Evolutionary conservation across 2,888 invertebrate genomes (phyloP), one percentile per base, ranked within the genome.

Genomic region (Diadromus collaris): DNA sequence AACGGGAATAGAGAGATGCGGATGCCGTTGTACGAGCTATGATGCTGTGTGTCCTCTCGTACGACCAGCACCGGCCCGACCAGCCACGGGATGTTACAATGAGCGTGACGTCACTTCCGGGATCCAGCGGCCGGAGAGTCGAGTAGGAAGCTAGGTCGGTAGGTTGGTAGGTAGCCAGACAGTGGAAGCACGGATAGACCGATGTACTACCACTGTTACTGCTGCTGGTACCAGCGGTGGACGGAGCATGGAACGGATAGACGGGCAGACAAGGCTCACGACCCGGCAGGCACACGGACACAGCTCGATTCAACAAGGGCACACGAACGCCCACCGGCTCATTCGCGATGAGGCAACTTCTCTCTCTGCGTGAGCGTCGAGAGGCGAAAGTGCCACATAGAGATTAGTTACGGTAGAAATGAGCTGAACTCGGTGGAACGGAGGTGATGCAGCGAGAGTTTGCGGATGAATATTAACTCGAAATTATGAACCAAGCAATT

Each of bases 71-170:
- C 68, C 61, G 54, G 72, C 48, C 69, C 61, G 34, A 64, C 73
- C 67, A 79, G 76, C 69, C 74, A 85, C 86, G 87, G 88, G 87
- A 88, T 86, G 89, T 89, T 88, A 88, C 87, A 87, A 88, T 85
- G 86, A 86, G 85, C 82, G 83, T 89, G 89, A 89, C 87, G 87
- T 89, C 89, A 90, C 85, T 87, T 89, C 89, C 88, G 87, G 87
- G 85, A 86, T 86, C 81, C 85, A 83, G 83, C 70, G 67, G 68
- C 76, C 78, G 83, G 76, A 77, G 78, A 71, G 76, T 78, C 76
- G 83, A 86, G 86, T 85, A 87, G 87, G 88, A 87, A 89, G 88
- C 85, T 88, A 85, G 87, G 87, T 88, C 86, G 86, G 84, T 88
- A 84, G 88, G 88, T 87, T 87, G 87, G 85, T 85, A 83, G 86